These are phyloP conservation scores for Yponomeuta plumbellus DNA, from an alignment of 2,888 invertebrate genomes.

Conservation along the genomic window DNA sequence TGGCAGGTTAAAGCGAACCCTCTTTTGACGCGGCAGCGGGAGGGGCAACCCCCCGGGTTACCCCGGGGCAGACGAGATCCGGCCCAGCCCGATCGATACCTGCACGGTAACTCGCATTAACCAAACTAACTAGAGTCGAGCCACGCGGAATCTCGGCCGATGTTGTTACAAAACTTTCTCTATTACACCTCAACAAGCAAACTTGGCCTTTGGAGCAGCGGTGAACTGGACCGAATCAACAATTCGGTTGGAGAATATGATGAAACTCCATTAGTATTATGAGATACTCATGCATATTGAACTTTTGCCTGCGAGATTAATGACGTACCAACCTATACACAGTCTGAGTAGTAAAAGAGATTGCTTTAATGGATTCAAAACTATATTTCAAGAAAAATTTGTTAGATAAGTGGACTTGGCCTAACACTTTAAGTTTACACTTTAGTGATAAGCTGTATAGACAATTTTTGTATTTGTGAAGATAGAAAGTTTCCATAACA, in stretches of 20 bases:
- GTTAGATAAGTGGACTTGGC: neutral
- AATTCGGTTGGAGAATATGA: neutral
- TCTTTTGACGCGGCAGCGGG: constrained; percentile 38
- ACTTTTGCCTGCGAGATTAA: too few species aligned
- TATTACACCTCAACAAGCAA: constrained; percentile 48
- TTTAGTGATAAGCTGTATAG: neutral
- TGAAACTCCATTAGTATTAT: neutral
- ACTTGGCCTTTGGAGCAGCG: constrained; percentile 16
- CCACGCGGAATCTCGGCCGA: constrained; percentile 68
- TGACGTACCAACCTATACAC: too few species aligned
- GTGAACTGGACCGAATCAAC: neutral
- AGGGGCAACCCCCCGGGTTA: constrained; percentile 28
- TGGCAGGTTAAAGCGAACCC: constrained; percentile 58
- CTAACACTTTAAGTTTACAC: neutral
- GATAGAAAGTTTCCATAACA: neutral
- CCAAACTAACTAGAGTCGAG: constrained; percentile 44
- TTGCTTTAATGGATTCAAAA: too few species aligned
- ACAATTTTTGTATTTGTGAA: neutral
- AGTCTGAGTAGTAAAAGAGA: too few species aligned
- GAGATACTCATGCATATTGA: too few species aligned
- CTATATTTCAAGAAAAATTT: too few species aligned
- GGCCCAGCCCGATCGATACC: constrained; percentile 70
- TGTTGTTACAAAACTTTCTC: constrained; percentile 68
- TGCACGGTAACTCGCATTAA: constrained; percentile 67
- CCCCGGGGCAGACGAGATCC: constrained; percentile 65